A percentile compares a stretch with the other conserved stretches of the same genome.
phyloP scores from a whole-genome alignment of 2,113 vertebrate genomes.

The Heterotilapia buettikoferi region DNA sequence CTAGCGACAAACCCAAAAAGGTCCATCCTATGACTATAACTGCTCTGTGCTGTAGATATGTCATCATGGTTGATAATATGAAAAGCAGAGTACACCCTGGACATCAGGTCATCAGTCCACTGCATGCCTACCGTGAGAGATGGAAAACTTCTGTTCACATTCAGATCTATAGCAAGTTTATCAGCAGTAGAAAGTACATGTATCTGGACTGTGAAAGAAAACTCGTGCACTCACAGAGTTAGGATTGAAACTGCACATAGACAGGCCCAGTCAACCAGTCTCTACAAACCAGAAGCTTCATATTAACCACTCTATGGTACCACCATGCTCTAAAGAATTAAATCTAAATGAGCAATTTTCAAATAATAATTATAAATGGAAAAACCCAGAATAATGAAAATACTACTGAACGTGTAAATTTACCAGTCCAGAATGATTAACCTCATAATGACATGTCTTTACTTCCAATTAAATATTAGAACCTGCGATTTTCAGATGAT shows the following conservation, averaged over 20 bases:
- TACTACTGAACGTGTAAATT: neutral
- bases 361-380: neutral
- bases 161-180: neutral
- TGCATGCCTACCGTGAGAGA: neutral
- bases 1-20: accelerated
- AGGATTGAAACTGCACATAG: neutral
- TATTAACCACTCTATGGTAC: neutral
- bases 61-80: neutral
- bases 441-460: neutral
- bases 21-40: neutral
- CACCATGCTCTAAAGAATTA: neutral
- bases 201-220: neutral
- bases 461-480: neutral
- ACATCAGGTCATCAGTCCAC: neutral
- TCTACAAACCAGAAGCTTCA: neutral
- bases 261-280: neutral
- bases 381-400: neutral
- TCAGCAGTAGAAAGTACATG: neutral
- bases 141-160: neutral
- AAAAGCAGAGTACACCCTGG: neutral
- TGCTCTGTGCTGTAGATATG: neutral
- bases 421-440: neutral
- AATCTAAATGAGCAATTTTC: neutral
- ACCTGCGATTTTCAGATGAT: neutral
- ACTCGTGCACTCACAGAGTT: neutral